Base-by-base conservation (phyloP, 37 sponge, comb jelly and placozoan genomes). In the Hexactinellida sp. region DNA sequence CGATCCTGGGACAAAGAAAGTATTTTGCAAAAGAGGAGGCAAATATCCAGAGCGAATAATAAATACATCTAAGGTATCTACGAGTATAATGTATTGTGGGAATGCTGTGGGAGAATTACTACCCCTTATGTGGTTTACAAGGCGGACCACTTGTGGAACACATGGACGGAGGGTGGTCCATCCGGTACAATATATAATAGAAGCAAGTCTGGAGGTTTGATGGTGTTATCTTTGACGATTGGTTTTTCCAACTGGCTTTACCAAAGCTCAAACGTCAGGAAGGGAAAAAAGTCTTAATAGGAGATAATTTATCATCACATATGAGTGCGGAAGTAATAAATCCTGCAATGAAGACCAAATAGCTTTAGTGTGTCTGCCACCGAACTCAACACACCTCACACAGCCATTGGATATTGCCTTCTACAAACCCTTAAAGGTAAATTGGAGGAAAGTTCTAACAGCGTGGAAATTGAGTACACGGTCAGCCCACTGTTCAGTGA, bases 371-470 rank as follows among this genome's bases (percentile, higher is more conserved):
- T 63, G 76, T 63, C 76, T 63, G 19, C 76, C 34, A 63, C 76
- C 76, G 32, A 63, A 63, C 76, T 63, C 76, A 63, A 63, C 76
- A 63, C 76, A 63, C 13, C 76, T 10, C 34, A 63, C 76, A 63
- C 76, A 63, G 76, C 76, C 76, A 63, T 63, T 63, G 76, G 76
- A 63, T 63, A 63, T 63, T 32, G 76, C 76, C 13, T 63, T 63
- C 76, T 63, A 63, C 30, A 63, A 63, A 63, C 76, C 76, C 76
- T 28, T 23, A 63, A 63, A 63, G 76, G 32, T 63, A 63, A 63
- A 63, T 63, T 63, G 76, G 76, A 63, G 76, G 76, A 63, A 63
- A 63, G 76, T 63, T 63, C 76, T 63, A 63, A 63, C 25, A 63
- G 76, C 32, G 34, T 63, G 76, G 76, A 63, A 63, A 63, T 23